phyloP scores from a whole-genome alignment of 1,140 invertebrate genomes.

The Hormaphis cornu region DNA sequence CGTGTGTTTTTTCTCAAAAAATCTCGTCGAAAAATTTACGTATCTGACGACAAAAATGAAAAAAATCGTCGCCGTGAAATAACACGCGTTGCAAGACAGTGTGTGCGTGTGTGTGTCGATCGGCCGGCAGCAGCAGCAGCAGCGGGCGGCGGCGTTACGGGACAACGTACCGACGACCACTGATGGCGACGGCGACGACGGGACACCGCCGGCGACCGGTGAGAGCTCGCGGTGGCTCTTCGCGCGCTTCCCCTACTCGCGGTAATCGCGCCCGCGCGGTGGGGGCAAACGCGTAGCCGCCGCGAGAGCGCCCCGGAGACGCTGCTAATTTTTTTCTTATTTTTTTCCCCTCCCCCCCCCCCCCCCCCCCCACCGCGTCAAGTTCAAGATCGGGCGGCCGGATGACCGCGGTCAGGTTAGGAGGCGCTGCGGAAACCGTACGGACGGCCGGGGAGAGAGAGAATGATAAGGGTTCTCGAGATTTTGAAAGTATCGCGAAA shows the following conservation, averaged over 20 bases:
- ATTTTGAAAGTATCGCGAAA: too few relatives aligned
- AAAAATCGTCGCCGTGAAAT: too few relatives aligned
- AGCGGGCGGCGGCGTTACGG: slow-evolving; percentile 23
- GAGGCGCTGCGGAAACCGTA: not conserved
- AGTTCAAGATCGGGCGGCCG: slow-evolving; percentile 28
- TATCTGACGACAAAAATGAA: too few relatives aligned
- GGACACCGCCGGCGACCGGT: not conserved
- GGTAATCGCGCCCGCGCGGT: not conserved
- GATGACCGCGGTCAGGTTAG: not conserved
- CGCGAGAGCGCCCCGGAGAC: not conserved
- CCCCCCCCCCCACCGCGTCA: not conserved
- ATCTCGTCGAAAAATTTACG: too few relatives aligned
- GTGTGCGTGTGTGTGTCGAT: not conserved
- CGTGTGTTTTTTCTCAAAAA: too few relatives aligned
- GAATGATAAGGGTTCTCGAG: too few relatives aligned
- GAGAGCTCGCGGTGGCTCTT: not conserved
- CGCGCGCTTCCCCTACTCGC: slow-evolving; percentile 20
- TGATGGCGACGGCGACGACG: slow-evolving; percentile 19
- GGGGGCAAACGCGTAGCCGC: not conserved
- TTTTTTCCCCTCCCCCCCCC: not conserved
- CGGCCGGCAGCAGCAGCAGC: too few relatives aligned
- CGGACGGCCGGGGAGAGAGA: too few relatives aligned
- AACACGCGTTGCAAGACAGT: not conserved
- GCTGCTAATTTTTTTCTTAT: too few relatives aligned
- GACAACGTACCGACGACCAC: slow-evolving; percentile 30